Evolutionary conservation across 1,140 invertebrate species (phyloP).

Genomic region (Plectus sambesii): DNA sequence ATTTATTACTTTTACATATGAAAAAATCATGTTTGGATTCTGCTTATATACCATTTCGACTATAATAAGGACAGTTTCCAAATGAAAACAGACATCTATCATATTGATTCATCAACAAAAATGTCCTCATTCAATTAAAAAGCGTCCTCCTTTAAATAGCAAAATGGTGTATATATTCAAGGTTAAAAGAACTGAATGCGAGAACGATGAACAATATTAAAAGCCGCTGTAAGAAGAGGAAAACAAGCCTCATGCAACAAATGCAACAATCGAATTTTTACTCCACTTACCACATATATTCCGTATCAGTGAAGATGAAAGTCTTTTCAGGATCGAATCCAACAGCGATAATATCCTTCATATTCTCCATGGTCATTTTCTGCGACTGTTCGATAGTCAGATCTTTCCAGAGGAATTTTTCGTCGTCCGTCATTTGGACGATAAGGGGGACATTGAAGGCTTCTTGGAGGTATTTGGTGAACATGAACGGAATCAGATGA

Average conservation of each 20-base stretch:
- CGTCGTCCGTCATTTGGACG: constrained; percentile 87
- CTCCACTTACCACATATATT: constrained; percentile 85
- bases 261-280: too few species aligned
- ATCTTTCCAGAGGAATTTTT: constrained; percentile 96
- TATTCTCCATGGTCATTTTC: constrained; percentile 73
- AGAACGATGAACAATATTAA: too few species aligned
- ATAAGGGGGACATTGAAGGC: constrained; percentile 85
- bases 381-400: constrained; percentile 76
- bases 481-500: constrained; percentile 91
- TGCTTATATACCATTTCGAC: too few species aligned
- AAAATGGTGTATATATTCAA: too few species aligned
- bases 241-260: constrained; percentile 1
- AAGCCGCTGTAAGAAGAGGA: constrained; percentile 4
- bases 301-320: constrained; percentile 89
- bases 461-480: constrained; percentile 96
- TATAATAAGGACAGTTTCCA: too few species aligned
- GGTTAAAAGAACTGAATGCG: too few species aligned
- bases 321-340: constrained; percentile 93
- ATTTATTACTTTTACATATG: too few species aligned
- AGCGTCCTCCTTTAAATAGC: too few species aligned
- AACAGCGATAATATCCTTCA: constrained; percentile 93
- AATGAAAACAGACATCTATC: too few species aligned
- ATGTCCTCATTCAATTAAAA: too few species aligned
- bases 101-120: too few species aligned
- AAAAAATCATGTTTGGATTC: too few species aligned